Conservation (phyloP, 2,797 vertebrate species). For the Pipistrellus pipistrellus region DNA sequence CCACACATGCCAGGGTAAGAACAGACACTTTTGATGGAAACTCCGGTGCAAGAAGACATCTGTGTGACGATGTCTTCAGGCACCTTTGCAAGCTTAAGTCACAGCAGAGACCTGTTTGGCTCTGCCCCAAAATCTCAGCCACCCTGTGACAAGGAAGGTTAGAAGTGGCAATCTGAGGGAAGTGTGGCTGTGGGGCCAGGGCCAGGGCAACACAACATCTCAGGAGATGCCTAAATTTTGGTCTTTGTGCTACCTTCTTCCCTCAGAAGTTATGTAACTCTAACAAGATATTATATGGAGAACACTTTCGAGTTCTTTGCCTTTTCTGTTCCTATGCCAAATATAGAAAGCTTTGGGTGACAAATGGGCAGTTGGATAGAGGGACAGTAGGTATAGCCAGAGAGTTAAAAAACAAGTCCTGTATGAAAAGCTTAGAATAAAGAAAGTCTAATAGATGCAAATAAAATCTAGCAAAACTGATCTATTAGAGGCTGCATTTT, state of each 20-base stretch:
- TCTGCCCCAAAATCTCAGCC: neutral
- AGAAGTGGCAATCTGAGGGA: neutral
- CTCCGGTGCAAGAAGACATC: neutral
- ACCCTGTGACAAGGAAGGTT: neutral
- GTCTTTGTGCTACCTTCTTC: fast-evolving
- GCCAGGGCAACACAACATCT: fast-evolving
- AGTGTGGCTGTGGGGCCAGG: neutral
- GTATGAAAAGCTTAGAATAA: neutral
- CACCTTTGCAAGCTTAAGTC: neutral
- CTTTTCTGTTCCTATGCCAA: neutral
- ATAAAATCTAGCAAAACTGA: neutral
- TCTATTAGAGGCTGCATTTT: neutral
- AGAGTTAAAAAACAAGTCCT: neutral
- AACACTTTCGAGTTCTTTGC: neutral
- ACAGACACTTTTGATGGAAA: neutral
- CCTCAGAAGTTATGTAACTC: neutral
- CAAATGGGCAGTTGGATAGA: neutral
- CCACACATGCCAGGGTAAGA: neutral
- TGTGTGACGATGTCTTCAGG: neutral
- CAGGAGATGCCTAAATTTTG: neutral
- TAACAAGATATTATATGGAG: neutral
- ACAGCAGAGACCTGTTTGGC: neutral
- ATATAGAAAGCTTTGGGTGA: neutral
- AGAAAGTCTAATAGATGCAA: conserved; percentile 30
- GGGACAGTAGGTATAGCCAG: neutral